A percentile compares a stretch with the other conserved stretches of the same genome.
Conservation (phyloP, 1,140 invertebrate species). For the Orussus abietinus region DNA sequence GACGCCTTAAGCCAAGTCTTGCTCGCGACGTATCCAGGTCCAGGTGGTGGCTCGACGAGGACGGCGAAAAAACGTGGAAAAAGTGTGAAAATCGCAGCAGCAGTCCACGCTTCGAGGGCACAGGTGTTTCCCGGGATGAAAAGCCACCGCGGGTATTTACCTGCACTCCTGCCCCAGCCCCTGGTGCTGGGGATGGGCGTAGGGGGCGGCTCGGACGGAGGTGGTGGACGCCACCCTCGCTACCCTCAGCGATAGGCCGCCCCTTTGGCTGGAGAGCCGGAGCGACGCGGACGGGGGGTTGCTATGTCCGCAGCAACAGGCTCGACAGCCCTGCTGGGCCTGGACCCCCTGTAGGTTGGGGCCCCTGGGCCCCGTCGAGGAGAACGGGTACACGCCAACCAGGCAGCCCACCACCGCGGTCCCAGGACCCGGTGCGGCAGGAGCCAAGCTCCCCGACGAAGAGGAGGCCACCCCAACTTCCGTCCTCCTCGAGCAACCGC, state of each 20-base stretch:
- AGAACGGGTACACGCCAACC: conserved; percentile 56
- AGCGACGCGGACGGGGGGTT: conserved; percentile 37
- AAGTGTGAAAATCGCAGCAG: not conserved
- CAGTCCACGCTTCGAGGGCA: conserved; percentile 10
- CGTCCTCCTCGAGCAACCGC: conserved; percentile 40
- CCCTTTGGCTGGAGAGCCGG: conserved; percentile 48
- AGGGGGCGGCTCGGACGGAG: conserved; percentile 54
- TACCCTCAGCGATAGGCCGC: conserved; percentile 52
- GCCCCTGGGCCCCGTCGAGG: conserved; percentile 55
- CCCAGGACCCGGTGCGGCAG: conserved; percentile 46
- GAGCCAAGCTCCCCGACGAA: conserved; percentile 46
- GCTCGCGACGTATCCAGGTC: not conserved
- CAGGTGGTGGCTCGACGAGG: not conserved
- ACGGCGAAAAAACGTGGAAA: not conserved
- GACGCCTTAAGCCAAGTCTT: too few relatives aligned
- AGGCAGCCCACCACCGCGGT: conserved; percentile 55
- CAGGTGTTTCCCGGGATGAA: conserved; percentile 18
- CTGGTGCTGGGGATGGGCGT: conserved; percentile 53
- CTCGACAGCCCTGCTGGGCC: conserved; percentile 36
- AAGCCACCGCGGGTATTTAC: conserved; percentile 32
- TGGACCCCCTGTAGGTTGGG: conserved; percentile 36
- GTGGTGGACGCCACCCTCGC: conserved; percentile 56
- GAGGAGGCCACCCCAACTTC: conserved; percentile 46
- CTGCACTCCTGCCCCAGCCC: conserved; percentile 52
- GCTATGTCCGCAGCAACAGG: conserved; percentile 43